phyloP scores from a whole-genome alignment of 23 tunicate genomes.

The Botrylloides violaceus region DNA sequence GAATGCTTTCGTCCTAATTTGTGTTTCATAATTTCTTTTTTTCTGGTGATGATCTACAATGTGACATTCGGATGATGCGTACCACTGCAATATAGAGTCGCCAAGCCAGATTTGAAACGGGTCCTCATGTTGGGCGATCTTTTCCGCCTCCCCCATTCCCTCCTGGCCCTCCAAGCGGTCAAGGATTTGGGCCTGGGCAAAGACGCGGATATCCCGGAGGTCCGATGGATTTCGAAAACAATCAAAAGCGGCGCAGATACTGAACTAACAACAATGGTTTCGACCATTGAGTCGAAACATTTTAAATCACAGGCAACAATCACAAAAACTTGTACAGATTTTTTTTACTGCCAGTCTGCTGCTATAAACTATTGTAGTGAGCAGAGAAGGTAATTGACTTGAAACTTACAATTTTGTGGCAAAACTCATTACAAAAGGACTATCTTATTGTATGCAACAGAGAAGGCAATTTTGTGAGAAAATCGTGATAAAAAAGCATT shows the following conservation, averaged over 20 bases:
- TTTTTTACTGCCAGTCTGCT: not conserved
- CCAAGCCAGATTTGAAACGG: slow-evolving; percentile 15
- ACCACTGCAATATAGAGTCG: slow-evolving; percentile 6
- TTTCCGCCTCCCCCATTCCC: slow-evolving; percentile 15
- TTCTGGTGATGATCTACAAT: not conserved
- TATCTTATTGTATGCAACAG: too few relatives aligned
- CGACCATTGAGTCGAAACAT: too few relatives aligned
- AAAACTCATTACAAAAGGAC: too few relatives aligned
- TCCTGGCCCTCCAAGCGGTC: not conserved
- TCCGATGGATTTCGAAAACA: slow-evolving; percentile 46
- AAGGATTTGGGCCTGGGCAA: slow-evolving; percentile 12
- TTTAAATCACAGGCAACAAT: not conserved
- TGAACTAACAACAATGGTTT: too few relatives aligned
- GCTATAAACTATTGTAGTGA: too few relatives aligned
- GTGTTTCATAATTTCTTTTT: not conserved
- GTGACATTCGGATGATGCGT: not conserved
- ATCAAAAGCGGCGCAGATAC: slow-evolving; percentile 59
- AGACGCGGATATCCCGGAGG: slow-evolving; percentile 34
- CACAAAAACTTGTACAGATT: not conserved
- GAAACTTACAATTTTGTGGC: too few relatives aligned
- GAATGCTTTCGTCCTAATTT: too few relatives aligned
- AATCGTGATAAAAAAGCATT: too few relatives aligned
- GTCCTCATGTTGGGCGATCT: not conserved
- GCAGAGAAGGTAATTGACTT: too few relatives aligned
- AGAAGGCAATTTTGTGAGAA: too few relatives aligned